Evolutionary conservation across 2,888 invertebrate genomes (phyloP).

Genomic region (Luperina nickerlii): DNA sequence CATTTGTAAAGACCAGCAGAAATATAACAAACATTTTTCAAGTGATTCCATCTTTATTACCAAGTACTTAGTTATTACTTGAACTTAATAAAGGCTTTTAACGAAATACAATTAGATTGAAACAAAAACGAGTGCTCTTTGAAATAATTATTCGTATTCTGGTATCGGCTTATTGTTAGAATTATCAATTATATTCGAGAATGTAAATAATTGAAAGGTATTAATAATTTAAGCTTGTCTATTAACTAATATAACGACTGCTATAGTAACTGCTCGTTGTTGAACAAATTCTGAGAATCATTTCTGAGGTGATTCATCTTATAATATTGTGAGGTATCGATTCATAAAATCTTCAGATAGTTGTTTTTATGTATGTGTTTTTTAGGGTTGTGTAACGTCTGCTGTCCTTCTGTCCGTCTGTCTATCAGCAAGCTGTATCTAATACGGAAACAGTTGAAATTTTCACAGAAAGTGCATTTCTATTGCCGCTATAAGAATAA

Average conservation of each 20-base stretch:
- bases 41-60: constrained; percentile 29
- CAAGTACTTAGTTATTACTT: constrained; percentile 40
- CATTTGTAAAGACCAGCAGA: constrained; percentile 16
- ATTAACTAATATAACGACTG: constrained; percentile 37
- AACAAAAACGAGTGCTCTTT: constrained; percentile 55
- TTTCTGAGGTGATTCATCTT: constrained; percentile 10
- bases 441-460: too few relatives aligned
- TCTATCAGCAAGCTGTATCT: too few relatives aligned
- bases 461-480: too few relatives aligned
- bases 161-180: constrained; percentile 49
- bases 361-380: neutral
- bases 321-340: constrained; percentile 4
- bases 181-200: constrained; percentile 63
- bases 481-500: too few relatives aligned
- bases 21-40: constrained; percentile 40
- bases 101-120: constrained; percentile 59
- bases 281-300: constrained; percentile 8
- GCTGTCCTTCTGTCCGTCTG: too few relatives aligned
- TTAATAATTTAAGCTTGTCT: constrained; percentile 52
- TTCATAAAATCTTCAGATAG: constrained; percentile 13
- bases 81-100: constrained; percentile 53
- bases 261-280: constrained; percentile 4
- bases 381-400: neutral
- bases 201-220: constrained; percentile 54
- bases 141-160: constrained; percentile 57